Evolutionary conservation across 2,888 invertebrate species (phyloP), one percentile per base, ranked within the genome.

Genomic region (Caenorhabditis doughertyi): DNA sequence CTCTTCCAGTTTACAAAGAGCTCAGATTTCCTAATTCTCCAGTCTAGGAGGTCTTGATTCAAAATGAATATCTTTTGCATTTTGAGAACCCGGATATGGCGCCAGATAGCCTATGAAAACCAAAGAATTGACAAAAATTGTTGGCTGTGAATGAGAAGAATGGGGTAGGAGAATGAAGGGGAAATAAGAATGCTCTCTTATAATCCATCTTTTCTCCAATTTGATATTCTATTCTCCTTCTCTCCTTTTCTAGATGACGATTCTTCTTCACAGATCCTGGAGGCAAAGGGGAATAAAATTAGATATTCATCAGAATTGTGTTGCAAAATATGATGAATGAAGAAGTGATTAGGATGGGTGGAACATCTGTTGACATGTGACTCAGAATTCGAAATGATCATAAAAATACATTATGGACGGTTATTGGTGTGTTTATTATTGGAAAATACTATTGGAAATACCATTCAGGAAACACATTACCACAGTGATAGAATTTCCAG

Each of bases 241-340:
- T 23, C 16, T 44, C 3, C 13, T 51, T 32, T 11, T 29, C 35
- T 13, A 21, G 0, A 11, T 67, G 9, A 39, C 32, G 23, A 21
- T 27, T 32, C 13, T 13, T n/a, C 29, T 23, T 21, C 11, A 11
- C 27, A 4, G n/a, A 55, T 29, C 27, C 2, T 23, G 3, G 11
- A 32, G 58, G 18, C 5, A 39, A 7, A 25, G 56, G 9, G 3
- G 9, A 25, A 25, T 1, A 29, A 56, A 29, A 70, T 70, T 21
- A 56, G 7, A 27, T 56, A 70, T 70, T 70, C 70, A 70, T 44
- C 56, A 70, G 44, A 56, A 70, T 56, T 70, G n/a, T n/a, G 56
- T 70, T 70, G 56, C 32, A 29, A 16, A 56, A 70, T 56, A 25
- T 56, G n/a, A 64, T 64, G 64, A 64, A 64, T 64, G 21, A 23